Percentiles rank a stretch among this genome's conserved stretches.
Conservation (phyloP, 2,888 invertebrate species). For the Gastrophysa polygoni region DNA sequence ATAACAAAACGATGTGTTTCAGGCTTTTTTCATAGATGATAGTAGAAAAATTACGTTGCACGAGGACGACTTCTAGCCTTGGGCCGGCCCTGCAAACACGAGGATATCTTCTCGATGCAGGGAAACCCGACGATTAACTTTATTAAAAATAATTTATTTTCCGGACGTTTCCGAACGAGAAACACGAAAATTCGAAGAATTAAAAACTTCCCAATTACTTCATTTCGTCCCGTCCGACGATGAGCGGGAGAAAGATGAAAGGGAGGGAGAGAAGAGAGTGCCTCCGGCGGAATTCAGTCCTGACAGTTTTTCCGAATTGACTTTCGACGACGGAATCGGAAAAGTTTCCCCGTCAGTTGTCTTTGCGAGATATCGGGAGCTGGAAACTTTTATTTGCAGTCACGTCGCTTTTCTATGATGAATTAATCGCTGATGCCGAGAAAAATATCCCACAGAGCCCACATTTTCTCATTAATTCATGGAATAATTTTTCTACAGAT, state of each 20-base stretch:
- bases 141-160: slow-evolving; percentile 7
- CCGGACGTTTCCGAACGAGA: not conserved
- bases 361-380: not conserved
- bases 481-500: no score
- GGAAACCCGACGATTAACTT: slow-evolving; percentile 15
- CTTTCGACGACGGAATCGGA: not conserved
- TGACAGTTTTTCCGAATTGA: not conserved
- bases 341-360: not conserved
- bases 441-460: no score
- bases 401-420: not conserved
- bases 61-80: no score
- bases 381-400: not conserved
- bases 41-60: no score
- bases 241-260: not conserved
- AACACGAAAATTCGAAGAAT: not conserved
- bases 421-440: no score
- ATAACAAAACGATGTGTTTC: no score
- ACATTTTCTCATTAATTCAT: no score
- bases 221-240: not conserved
- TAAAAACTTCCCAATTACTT: slow-evolving; percentile 10
- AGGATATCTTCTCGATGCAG: no score
- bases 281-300: not conserved
- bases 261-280: not conserved
- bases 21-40: no score
- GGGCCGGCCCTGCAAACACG: no score